Evolutionary conservation across 2,113 vertebrate genomes (phyloP).

Genomic region (Anolis sagrei): DNA sequence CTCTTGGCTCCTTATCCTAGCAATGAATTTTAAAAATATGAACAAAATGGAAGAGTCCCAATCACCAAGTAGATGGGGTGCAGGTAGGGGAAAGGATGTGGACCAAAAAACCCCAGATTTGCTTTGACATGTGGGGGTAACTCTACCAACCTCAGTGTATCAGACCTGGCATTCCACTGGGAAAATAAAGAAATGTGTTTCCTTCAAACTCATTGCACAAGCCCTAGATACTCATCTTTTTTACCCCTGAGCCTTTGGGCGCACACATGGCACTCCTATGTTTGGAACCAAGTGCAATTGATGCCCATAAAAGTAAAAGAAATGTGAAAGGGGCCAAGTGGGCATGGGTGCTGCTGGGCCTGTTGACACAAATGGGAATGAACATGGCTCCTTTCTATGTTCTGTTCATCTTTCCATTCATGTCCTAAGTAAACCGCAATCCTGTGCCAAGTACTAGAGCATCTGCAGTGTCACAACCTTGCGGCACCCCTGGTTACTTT

Average conservation of each 20-base stretch:
- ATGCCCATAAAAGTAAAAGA: neutral
- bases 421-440: neutral
- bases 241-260: neutral
- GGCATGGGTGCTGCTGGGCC: neutral
- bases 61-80: neutral
- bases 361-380: no score
- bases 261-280: neutral
- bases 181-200: neutral
- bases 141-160: neutral
- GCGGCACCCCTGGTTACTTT: neutral
- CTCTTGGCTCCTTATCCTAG: conserved; percentile 78
- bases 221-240: neutral
- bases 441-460: neutral
- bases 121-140: neutral
- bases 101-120: neutral
- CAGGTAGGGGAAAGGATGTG: neutral
- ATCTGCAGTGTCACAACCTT: neutral
- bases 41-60: neutral
- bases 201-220: neutral
- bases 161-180: neutral
- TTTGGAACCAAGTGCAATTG: neutral
- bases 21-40: neutral
- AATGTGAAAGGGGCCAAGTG: neutral
- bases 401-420: no score
- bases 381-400: neutral